Conservation (phyloP, 2,797 vertebrate species). For the Emydoidea blandingii region DNA sequence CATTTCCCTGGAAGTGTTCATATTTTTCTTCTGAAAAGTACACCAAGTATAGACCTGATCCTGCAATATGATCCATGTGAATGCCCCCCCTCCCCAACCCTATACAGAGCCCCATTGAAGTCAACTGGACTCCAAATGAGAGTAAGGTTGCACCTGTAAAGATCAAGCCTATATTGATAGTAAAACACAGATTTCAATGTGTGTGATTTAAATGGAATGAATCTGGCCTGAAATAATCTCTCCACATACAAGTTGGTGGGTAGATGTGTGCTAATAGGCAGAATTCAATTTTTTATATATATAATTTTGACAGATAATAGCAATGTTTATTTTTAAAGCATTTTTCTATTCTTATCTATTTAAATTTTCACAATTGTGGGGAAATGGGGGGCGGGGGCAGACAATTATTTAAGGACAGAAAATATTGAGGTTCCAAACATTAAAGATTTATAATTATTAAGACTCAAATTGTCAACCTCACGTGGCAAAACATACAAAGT, state of each 20-base stretch:
- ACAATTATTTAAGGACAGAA: too few relatives aligned
- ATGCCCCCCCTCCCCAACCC: neutral
- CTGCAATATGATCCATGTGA: neutral
- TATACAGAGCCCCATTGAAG: neutral
- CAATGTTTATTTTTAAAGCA: too few relatives aligned
- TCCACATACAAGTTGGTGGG: neutral
- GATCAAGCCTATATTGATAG: neutral
- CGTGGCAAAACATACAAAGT: too few relatives aligned
- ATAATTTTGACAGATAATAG: too few relatives aligned
- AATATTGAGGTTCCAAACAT: too few relatives aligned
- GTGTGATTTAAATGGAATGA: neutral
- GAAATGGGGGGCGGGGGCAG: too few relatives aligned
- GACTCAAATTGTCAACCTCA: too few relatives aligned
- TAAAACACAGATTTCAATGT: neutral
- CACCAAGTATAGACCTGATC: neutral
- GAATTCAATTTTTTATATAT: too few relatives aligned
- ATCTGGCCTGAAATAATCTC: neutral
- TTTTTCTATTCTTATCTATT: too few relatives aligned
- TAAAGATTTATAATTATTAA: too few relatives aligned
- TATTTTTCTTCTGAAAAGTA: neutral
- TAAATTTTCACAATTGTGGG: too few relatives aligned
- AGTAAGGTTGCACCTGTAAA: neutral
- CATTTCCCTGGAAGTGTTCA: neutral
- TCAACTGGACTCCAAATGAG: neutral
- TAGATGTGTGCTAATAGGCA: neutral